phyloP scores from a whole-genome alignment of 2,113 vertebrate species.

The Gulo gulo region DNA sequence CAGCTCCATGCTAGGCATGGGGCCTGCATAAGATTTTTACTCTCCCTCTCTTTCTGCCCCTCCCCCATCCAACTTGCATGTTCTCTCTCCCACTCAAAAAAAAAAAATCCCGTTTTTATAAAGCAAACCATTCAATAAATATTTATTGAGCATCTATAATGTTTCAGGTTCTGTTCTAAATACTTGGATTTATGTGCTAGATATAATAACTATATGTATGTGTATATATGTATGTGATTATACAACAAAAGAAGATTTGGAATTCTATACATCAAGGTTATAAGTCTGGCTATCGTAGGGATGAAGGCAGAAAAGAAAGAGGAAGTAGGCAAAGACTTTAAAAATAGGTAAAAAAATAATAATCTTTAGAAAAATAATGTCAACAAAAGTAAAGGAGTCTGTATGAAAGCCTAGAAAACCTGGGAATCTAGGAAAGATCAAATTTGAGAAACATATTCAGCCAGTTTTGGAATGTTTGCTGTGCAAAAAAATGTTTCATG shows the following conservation, averaged over 20 bases:
- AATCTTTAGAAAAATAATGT: background rate
- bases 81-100: background rate
- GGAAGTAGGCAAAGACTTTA: background rate
- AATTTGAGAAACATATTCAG: background rate
- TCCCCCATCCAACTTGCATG: background rate
- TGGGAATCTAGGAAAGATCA: background rate
- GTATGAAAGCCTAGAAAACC: background rate
- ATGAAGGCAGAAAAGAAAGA: background rate
- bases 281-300: background rate
- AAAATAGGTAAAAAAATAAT: background rate
- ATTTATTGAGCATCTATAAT: background rate
- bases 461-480: background rate
- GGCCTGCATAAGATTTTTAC: background rate
- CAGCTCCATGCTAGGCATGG: background rate
- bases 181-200: background rate
- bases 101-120: background rate
- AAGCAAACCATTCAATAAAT: constrained; percentile 1
- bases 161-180: background rate
- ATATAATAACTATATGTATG: background rate
- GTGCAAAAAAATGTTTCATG: background rate
- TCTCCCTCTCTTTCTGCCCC: background rate
- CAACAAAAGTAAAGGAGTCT: background rate
- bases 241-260: background rate
- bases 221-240: background rate
- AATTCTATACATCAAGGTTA: background rate